phyloP scores from a whole-genome alignment of 2,797 vertebrate genomes.

The Neostethus bicornis region DNA sequence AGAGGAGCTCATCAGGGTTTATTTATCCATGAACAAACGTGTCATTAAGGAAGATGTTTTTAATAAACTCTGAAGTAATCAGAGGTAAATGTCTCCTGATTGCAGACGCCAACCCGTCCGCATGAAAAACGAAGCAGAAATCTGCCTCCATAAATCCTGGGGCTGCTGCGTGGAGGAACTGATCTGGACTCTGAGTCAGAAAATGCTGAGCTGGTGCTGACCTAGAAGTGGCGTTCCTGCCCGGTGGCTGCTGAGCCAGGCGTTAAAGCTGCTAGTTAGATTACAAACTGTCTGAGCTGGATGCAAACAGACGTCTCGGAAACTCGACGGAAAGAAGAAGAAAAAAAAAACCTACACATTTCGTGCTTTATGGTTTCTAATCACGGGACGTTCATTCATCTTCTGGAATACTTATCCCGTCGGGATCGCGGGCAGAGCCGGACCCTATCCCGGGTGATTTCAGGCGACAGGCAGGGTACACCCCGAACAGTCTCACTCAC shows the following conservation, averaged over 20 bases:
- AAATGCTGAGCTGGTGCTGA: constrained; percentile 70
- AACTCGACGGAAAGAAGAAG: too few relatives aligned
- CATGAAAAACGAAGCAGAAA: constrained; percentile 30
- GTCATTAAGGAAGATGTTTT: neutral
- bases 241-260: constrained; percentile 38
- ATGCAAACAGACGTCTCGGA: too few relatives aligned
- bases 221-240: constrained; percentile 32
- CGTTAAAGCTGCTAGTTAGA: constrained; percentile 23
- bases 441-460: too few relatives aligned
- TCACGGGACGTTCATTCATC: too few relatives aligned
- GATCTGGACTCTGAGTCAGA: constrained; percentile 50
- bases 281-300: constrained; percentile 19
- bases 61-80: neutral
- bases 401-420: too few relatives aligned
- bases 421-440: too few relatives aligned
- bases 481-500: too few relatives aligned
- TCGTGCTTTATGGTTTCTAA: too few relatives aligned
- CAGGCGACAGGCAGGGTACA: too few relatives aligned
- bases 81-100: constrained; percentile 8
- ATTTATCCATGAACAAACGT: constrained; percentile 11
- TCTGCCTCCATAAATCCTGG: constrained; percentile 48
- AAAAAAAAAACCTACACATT: too few relatives aligned
- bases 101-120: too few relatives aligned
- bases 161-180: constrained; percentile 43
- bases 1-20: constrained; percentile 13